These are phyloP conservation scores for Aplidium turbinatum DNA, from an alignment of 23 tunicate genomes.

Conservation along the genomic window DNA sequence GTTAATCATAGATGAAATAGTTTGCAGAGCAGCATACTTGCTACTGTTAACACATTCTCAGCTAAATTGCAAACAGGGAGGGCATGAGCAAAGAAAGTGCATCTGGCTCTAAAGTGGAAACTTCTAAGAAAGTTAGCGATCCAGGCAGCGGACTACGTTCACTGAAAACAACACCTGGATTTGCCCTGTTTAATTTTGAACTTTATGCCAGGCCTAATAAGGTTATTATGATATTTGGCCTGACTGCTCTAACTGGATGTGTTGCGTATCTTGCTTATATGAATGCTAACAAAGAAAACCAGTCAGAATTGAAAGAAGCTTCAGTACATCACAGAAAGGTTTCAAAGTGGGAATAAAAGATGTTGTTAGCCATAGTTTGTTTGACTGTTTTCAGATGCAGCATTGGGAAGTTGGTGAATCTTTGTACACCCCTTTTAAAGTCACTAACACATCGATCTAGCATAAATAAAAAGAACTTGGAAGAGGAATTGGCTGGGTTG, in stretches of 20 bases:
- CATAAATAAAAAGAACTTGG: not conserved
- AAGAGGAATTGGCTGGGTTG: conserved; percentile 27
- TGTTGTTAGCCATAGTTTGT: conserved; percentile 53
- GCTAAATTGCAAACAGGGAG: no score
- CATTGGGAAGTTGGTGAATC: conserved; percentile 5
- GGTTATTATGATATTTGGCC: conserved; percentile 89
- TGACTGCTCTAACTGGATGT: conserved; percentile 73
- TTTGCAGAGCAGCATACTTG: no score
- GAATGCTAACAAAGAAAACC: conserved; percentile 70
- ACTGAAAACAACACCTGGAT: conserved; percentile 50
- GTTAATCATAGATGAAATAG: no score
- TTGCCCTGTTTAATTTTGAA: conserved; percentile 84
- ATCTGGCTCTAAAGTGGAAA: not conserved
- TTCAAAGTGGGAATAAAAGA: conserved; percentile 87
- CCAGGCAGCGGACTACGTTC: conserved; percentile 46
- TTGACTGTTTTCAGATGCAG: conserved; percentile 29
- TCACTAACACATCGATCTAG: not conserved
- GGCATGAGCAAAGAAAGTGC: not conserved
- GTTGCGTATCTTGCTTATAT: conserved; percentile 87
- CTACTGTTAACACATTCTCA: no score
- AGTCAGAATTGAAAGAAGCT: conserved; percentile 37
- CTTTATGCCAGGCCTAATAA: conserved; percentile 86
- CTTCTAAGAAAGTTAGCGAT: not conserved
- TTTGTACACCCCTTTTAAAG: not conserved
- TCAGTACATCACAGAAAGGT: conserved; percentile 27